A percentile compares a stretch with the other conserved stretches of the same genome.
Conservation (phyloP, 2,888 invertebrate genomes). For the Hedya salicella region DNA sequence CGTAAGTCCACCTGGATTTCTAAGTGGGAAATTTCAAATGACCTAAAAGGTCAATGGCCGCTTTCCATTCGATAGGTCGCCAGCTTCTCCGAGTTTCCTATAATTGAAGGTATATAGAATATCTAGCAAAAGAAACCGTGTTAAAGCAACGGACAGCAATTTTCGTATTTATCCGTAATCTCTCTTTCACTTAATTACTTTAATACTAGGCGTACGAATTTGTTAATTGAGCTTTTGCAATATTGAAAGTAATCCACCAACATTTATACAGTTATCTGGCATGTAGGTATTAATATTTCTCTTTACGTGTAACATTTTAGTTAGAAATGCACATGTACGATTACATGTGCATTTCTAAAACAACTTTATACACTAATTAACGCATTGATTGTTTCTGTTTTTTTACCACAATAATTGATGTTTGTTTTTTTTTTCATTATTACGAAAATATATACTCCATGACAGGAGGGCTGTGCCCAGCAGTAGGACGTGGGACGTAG, state of each 20-base stretch:
- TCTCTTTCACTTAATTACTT: neutral
- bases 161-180: neutral
- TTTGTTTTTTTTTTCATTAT: too few relatives aligned
- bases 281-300: neutral
- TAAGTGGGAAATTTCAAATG: neutral
- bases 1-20: neutral
- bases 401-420: too few relatives aligned
- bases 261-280: neutral
- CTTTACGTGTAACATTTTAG: too few relatives aligned
- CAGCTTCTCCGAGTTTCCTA: neutral
- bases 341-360: too few relatives aligned
- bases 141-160: neutral
- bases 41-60: slow-evolving; percentile 3
- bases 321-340: too few relatives aligned
- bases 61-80: slow-evolving; percentile 11
- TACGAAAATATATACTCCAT: too few relatives aligned
- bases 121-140: neutral
- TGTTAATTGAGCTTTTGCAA: neutral
- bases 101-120: neutral
- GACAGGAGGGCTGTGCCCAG: too few relatives aligned
- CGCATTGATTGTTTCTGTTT: too few relatives aligned
- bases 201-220: slow-evolving; percentile 4
- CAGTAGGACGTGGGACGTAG: too few relatives aligned
- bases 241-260: slow-evolving; percentile 2
- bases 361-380: too few relatives aligned